Evolutionary conservation across 2,797 vertebrate species (phyloP).

Genomic region (Podargus strigoides): DNA sequence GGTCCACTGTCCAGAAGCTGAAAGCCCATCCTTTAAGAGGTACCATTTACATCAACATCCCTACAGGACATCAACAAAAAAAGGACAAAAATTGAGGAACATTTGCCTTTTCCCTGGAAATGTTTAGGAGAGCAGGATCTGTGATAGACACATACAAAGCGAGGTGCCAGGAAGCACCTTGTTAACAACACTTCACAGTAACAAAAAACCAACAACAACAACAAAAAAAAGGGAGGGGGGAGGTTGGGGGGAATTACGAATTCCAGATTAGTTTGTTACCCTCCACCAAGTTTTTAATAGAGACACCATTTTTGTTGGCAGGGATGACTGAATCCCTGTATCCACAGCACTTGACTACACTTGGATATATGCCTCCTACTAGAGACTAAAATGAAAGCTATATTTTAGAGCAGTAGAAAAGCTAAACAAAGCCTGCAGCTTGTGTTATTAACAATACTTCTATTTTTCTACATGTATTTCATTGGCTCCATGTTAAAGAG

Average conservation of each 20-base stretch:
- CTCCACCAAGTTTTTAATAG: slow-evolving; percentile 1
- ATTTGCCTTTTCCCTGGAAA: not conserved
- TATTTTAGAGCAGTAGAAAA: slow-evolving; percentile 19
- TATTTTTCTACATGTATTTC: slow-evolving; percentile 11
- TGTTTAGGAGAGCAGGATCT: not conserved
- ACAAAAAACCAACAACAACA: no score
- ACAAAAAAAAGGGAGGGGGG: fast-evolving
- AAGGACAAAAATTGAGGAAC: not conserved
- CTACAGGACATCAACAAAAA: not conserved
- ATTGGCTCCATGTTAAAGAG: not conserved
- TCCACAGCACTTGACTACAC: slow-evolving; percentile 7
- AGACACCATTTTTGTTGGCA: not conserved
- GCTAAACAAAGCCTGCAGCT: slow-evolving; percentile 34
- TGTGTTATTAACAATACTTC: slow-evolving; percentile 7
- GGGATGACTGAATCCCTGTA: not conserved
- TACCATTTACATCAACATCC: not conserved
- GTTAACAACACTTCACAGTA: not conserved
- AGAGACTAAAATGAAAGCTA: slow-evolving; percentile 48
- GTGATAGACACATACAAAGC: not conserved
- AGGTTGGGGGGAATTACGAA: not conserved
- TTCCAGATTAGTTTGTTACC: not conserved
- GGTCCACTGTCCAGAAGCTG: not conserved
- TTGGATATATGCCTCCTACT: slow-evolving; percentile 39
- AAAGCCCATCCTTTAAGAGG: not conserved
- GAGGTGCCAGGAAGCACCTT: not conserved